Evolutionary conservation across 2,113 vertebrate genomes (phyloP).

Genomic region (Pollachius pollachius): DNA sequence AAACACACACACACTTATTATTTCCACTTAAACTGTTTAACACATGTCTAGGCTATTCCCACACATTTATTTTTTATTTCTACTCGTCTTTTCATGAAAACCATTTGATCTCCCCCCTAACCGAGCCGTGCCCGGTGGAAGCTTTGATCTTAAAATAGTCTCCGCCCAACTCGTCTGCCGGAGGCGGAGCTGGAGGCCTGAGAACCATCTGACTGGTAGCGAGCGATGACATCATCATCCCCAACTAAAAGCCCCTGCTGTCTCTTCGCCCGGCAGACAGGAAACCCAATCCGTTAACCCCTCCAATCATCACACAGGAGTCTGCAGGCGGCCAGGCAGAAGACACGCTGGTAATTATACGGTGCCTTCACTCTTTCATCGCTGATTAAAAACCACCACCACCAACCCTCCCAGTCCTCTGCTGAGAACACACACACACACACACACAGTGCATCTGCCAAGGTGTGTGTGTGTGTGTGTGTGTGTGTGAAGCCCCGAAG

Average conservation of each 20-base stretch:
- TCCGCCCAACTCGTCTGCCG: too few species aligned
- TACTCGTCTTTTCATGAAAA: not conserved
- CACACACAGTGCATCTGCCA: constrained; percentile 56
- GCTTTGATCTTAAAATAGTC: too few species aligned
- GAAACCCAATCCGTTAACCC: constrained; percentile 24
- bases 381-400: constrained; percentile 61
- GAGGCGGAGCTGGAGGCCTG: constrained; percentile 11
- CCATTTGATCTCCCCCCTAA: too few species aligned
- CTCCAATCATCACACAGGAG: constrained; percentile 15
- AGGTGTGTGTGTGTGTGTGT: constrained; percentile 69
- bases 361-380: constrained; percentile 57
- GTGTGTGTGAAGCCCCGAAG: constrained; percentile 50
- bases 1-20: not conserved
- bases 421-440: constrained; percentile 23
- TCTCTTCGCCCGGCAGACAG: not conserved
- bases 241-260: constrained; percentile 1
- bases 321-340: constrained; percentile 2
- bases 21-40: not conserved
- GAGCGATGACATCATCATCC: constrained; percentile 26
- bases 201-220: constrained; percentile 30
- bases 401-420: constrained; percentile 17
- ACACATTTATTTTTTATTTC: not conserved
- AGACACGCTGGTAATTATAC: constrained; percentile 55
- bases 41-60: not conserved
- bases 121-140: too few species aligned